Conservation (phyloP, 2,797 vertebrate genomes). For the Phataginus tetradactyla region DNA sequence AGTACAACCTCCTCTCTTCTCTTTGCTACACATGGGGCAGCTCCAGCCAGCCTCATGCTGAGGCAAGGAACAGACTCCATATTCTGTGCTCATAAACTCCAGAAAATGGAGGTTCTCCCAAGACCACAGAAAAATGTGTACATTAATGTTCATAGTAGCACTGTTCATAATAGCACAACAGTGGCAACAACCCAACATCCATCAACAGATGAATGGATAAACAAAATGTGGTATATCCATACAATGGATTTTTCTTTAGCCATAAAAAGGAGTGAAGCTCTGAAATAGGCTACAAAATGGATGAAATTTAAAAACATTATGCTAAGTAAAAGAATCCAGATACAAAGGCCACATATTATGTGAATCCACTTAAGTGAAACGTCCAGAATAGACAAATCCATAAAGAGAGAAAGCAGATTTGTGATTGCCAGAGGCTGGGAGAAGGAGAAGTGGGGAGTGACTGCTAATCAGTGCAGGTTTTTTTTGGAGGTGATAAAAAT, state of each 20-base stretch:
- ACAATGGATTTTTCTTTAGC: background rate
- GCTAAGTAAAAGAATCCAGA: background rate
- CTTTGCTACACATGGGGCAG: background rate
- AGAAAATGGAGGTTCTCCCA: background rate
- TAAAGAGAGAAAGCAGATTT: background rate
- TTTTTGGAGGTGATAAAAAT: background rate
- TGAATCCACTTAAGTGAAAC: conserved; percentile 30
- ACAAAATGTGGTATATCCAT: background rate
- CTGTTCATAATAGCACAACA: background rate
- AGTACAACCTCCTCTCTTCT: background rate
- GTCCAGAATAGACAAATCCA: background rate
- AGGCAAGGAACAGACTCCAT: background rate
- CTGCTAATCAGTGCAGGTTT: background rate
- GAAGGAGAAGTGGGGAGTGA: background rate
- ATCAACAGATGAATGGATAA: background rate
- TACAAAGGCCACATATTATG: background rate
- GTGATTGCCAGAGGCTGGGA: background rate
- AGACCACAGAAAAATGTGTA: background rate
- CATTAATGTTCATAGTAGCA: background rate
- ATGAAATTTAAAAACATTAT: background rate
- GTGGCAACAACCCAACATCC: background rate
- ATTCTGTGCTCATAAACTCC: background rate
- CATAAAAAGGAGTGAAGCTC: background rate
- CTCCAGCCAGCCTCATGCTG: background rate
- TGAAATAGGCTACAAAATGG: background rate